Percentiles rank a stretch among this genome's conserved stretches.
Evolutionary conservation across 2,797 vertebrate species (phyloP).

Genomic region (Etheostoma perlongum): DNA sequence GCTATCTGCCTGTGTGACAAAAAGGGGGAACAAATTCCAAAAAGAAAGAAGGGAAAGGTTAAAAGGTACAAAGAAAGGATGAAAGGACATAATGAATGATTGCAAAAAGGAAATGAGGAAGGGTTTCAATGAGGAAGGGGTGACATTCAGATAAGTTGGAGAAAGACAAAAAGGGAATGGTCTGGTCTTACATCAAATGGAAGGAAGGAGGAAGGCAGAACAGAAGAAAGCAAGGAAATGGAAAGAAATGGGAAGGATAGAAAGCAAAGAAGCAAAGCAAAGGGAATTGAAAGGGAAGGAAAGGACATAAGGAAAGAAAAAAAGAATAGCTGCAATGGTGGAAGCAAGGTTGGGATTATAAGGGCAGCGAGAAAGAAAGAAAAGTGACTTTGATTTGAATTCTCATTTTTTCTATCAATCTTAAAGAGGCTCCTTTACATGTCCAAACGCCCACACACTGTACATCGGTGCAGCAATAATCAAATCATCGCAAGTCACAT

Average conservation of each 20-base stretch:
- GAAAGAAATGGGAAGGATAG: neutral
- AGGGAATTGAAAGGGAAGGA: no score
- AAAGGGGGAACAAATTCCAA: no score
- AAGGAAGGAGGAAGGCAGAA: neutral
- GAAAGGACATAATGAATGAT: neutral
- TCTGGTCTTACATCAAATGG: no score
- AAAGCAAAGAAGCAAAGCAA: neutral
- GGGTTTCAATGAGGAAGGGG: no score
- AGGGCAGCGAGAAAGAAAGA: neutral
- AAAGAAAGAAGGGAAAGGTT: neutral
- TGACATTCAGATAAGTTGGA: no score
- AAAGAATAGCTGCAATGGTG: neutral
- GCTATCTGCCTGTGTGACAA: no score
- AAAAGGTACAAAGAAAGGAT: neutral
- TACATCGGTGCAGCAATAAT: neutral
- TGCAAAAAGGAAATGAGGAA: neutral
- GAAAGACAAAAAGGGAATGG: no score
- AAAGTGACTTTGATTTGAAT: conserved; percentile 4
- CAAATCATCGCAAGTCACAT: conserved; percentile 23
- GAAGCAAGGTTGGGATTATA: no score
- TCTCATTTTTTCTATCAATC: conserved; percentile 2
- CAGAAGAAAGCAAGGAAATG: neutral
- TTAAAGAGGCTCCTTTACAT: conserved; percentile 4
- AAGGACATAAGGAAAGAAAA: neutral
- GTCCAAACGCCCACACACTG: neutral